phyloP scores from a whole-genome alignment of 2,113 vertebrate species.

The Stomatorhinus ivindoensis region DNA sequence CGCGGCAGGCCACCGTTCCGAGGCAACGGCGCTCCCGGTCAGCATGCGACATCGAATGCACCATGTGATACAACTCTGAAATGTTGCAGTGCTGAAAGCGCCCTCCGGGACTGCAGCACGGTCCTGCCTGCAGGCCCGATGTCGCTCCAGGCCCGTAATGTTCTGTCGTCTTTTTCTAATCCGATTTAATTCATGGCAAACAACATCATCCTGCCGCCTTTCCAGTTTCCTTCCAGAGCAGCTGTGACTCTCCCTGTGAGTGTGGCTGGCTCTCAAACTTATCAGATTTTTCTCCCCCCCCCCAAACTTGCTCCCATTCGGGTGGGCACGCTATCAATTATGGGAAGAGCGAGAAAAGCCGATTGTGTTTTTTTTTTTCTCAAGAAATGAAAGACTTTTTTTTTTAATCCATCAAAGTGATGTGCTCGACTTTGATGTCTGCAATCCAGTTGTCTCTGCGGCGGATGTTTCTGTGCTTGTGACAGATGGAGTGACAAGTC shows the following conservation, averaged over 20 bases:
- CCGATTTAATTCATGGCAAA: neutral
- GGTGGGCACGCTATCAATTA: slow-evolving; percentile 50
- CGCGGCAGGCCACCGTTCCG: neutral
- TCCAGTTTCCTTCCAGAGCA: neutral
- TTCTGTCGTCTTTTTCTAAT: neutral
- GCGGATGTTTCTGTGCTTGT: slow-evolving; percentile 41
- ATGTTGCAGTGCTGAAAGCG: neutral
- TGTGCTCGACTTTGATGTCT: slow-evolving; percentile 62
- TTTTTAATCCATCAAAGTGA: slow-evolving; percentile 55
- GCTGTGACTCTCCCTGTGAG: neutral
- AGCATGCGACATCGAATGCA: neutral
- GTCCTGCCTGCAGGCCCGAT: neutral
- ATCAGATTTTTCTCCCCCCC: neutral
- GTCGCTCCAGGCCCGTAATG: neutral
- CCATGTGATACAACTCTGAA: neutral
- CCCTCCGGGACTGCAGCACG: neutral
- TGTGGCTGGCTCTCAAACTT: neutral
- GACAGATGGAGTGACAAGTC: slow-evolving; percentile 33
- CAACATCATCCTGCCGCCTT: neutral
- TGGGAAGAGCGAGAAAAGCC: slow-evolving; percentile 35
- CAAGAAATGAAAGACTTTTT: slow-evolving; percentile 38
- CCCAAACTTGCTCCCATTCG: slow-evolving; percentile 45
- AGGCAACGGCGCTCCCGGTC: neutral
- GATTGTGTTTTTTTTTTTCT: neutral
- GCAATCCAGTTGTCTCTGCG: slow-evolving; percentile 56